Conservation (phyloP, 2,797 vertebrate genomes). For the Hephaestus fuliginosus region DNA sequence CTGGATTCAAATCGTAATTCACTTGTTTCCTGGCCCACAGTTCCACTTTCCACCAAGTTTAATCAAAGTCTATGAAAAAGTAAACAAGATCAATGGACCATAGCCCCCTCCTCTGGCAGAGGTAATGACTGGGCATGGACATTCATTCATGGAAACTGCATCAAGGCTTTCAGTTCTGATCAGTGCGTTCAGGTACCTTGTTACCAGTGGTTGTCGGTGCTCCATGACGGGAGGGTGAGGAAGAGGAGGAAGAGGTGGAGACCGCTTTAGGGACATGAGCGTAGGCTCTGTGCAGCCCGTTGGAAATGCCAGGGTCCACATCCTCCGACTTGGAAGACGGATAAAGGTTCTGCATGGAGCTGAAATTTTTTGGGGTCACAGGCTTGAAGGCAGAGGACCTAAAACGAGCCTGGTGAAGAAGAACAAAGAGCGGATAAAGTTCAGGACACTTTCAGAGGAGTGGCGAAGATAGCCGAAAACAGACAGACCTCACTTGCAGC, state of each 20-base stretch:
- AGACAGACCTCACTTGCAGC: not conserved
- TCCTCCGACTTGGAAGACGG: conserved; percentile 92
- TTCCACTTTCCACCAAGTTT: not conserved
- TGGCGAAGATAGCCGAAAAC: not conserved
- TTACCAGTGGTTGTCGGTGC: conserved; percentile 64
- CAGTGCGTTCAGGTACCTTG: conserved; percentile 66
- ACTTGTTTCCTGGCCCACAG: not conserved
- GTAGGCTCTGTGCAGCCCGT: conserved; percentile 81
- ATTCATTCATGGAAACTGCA: not conserved
- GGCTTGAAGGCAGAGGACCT: conserved; percentile 95
- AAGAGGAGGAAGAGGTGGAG: conserved; percentile 91
- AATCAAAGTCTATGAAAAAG: not conserved
- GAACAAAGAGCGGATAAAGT: not conserved
- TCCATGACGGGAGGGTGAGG: conserved; percentile 88
- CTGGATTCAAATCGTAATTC: not conserved
- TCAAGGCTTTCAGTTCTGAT: too few species aligned
- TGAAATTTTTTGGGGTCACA: conserved; percentile 91
- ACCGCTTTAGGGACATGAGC: conserved; percentile 84
- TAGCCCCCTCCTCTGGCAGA: not conserved
- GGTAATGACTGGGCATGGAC: not conserved
- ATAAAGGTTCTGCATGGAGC: conserved; percentile 95
- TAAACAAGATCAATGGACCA: not conserved
- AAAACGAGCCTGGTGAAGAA: conserved; percentile 86
- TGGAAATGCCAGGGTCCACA: conserved; percentile 88
- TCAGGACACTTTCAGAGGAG: conserved; percentile 9